Evolutionary conservation across 2,888 invertebrate genomes (phyloP), one percentile per base, ranked within the genome.

Genomic region (Ganaspis brasiliensis): DNA sequence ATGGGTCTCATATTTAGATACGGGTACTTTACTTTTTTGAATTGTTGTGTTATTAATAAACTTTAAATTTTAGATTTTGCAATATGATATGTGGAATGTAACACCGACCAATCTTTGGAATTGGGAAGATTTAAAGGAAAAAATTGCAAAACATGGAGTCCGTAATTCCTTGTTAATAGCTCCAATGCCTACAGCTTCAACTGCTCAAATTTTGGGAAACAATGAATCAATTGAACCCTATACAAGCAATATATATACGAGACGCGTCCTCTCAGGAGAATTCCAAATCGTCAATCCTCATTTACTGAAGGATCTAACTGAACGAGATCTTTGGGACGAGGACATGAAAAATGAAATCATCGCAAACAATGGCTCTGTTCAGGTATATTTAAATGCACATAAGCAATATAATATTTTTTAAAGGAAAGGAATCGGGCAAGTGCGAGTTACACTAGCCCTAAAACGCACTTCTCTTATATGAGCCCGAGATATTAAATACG

Each of bases 141-240:
- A 96, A 89, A 98, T 99, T 84, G 95, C 96, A 0, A 93, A 96
- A 92, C 94, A 97, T 92, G 99, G 99, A 10, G 93, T 99, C 0
- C 93, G 99, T 75, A 99, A 99, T 92, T 98, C 98, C 1, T 93
- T 99, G 35, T 92, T 99, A 21, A 85, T 99, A 81, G 99, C 99
- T 0, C 99, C 99, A 0, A 99, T 99, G 99, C 99, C 99, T 0
- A 99, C 99, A 5, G 99, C 99, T 9, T 98, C 99, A 0, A 99
- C 99, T 0, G 99, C 99, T 2, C 99, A 99, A 92, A 99, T 99
- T 88, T 94, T 99, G 59, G 99, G 99, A 19, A 99, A 99, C 90
- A 99, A 99, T 91, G 99, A 99, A 92, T 97, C 98, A 0, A 96
- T 99, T 88, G 99, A 99, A 92, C 98, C 99, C 0, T 99, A 99